These are phyloP conservation scores for Sorex fumeus DNA, from an alignment of 2,113 vertebrate species.

Conservation along the genomic window DNA sequence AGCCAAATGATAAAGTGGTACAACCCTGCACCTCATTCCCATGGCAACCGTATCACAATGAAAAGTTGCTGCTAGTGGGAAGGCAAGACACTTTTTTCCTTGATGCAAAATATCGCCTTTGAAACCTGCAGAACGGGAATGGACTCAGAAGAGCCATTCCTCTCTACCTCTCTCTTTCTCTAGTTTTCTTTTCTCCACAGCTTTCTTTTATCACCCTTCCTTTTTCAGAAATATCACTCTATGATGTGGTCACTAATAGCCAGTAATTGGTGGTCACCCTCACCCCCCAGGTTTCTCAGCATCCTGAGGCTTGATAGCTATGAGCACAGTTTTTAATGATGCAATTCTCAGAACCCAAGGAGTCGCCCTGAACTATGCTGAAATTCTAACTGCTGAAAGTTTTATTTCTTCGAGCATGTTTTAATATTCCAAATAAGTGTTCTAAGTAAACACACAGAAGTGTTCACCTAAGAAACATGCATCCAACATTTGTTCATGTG, in stretches of 20 bases:
- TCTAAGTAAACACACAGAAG: not conserved
- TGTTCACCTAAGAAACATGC: not conserved
- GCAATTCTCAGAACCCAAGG: not conserved
- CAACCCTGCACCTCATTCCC: constrained; percentile 75
- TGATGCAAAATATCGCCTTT: constrained; percentile 25
- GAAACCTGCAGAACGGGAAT: constrained; percentile 37
- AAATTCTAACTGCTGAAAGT: not conserved
- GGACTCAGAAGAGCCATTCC: not conserved
- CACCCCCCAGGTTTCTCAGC: not conserved
- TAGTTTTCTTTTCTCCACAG: not conserved
- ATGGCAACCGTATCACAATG: constrained; percentile 82
- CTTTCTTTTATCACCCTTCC: not conserved
- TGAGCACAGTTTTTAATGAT: not conserved
- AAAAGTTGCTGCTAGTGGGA: constrained; percentile 65
- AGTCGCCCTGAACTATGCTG: accelerated
- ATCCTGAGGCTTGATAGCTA: not conserved
- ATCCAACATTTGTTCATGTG: not conserved
- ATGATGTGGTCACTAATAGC: not conserved
- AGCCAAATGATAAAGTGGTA: constrained; percentile 78
- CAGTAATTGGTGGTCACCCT: not conserved
- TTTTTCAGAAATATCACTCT: not conserved
- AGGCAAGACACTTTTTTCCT: constrained; percentile 57
- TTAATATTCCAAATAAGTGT: not conserved
- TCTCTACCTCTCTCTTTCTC: not conserved
- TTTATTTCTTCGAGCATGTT: not conserved